Percentiles rank a stretch among this genome's conserved stretches.
phyloP scores from a whole-genome alignment of 2,113 vertebrate species.

The Aphyosemion australe region DNA sequence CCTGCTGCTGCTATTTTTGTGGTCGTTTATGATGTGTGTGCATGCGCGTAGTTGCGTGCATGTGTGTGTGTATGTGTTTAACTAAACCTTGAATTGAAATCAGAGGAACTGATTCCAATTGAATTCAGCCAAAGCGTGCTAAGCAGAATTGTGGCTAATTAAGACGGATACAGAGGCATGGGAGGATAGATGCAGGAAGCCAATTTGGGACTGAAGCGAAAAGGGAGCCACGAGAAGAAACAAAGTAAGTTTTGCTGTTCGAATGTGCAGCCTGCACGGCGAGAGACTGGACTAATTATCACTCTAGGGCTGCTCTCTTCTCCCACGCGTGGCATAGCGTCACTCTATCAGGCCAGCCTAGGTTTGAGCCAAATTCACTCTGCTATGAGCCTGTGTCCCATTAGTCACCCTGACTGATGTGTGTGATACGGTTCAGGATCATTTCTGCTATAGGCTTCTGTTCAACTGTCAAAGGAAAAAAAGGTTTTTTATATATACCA shows the following conservation, averaged over 20 bases:
- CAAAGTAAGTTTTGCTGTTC: constrained; percentile 41
- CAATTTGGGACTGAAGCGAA: constrained; percentile 17
- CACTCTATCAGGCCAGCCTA: constrained; percentile 41
- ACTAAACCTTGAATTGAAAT: constrained; percentile 32
- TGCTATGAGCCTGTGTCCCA: constrained; percentile 28
- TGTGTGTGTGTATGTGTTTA: too few species aligned
- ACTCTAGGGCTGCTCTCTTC: constrained; percentile 65
- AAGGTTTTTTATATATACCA: background rate
- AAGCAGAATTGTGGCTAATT: constrained; percentile 52
- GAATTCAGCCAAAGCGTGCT: constrained; percentile 39
- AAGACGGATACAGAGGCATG: constrained; percentile 14
- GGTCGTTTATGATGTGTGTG: background rate
- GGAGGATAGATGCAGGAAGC: constrained; percentile 33
- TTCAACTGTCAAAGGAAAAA: constrained; percentile 14
- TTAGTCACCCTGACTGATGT: constrained; percentile 33
- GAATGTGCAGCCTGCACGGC: constrained; percentile 42
- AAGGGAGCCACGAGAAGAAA: constrained; percentile 21
- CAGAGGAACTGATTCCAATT: constrained; percentile 25
- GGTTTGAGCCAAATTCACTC: constrained; percentile 50
- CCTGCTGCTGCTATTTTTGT: constrained; percentile 17
- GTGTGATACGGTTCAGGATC: constrained; percentile 23
- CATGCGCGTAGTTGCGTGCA: too few species aligned
- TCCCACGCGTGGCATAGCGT: constrained; percentile 36
- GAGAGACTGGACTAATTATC: constrained; percentile 68
- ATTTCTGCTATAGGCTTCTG: constrained; percentile 26